These are phyloP conservation scores for Aporophyla nigra DNA, from an alignment of 2,888 invertebrate species.

Conservation along the genomic window DNA sequence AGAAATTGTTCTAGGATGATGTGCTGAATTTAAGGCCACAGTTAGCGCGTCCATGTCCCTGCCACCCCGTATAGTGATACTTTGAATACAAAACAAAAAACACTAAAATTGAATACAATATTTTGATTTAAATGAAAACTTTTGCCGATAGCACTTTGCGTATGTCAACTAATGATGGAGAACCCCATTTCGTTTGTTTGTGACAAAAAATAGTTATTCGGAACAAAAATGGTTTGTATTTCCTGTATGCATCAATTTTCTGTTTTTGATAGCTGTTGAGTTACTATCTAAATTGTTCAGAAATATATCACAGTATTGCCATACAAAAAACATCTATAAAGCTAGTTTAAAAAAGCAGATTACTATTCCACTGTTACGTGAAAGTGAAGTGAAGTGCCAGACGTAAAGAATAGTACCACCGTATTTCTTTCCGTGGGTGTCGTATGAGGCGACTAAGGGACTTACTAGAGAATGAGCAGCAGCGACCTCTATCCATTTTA, in stretches of 20 bases:
- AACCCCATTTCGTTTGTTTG: slow-evolving; percentile 15
- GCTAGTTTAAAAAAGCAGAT: not conserved
- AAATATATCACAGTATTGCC: slow-evolving; percentile 5
- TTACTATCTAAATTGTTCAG: slow-evolving; percentile 14
- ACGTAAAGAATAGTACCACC: too few relatives aligned
- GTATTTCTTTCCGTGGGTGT: too few relatives aligned
- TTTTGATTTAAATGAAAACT: not conserved
- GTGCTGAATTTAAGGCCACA: too few relatives aligned
- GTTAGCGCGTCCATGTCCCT: too few relatives aligned
- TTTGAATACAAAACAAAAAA: not conserved
- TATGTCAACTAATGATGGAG: slow-evolving; percentile 6
- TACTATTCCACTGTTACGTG: not conserved
- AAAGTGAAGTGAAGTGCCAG: too few relatives aligned
- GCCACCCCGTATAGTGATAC: too few relatives aligned
- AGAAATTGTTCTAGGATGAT: too few relatives aligned
- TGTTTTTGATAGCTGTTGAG: slow-evolving; percentile 6
- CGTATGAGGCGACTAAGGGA: too few relatives aligned
- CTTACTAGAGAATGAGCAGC: too few relatives aligned
- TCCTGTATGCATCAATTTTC: slow-evolving; percentile 21
- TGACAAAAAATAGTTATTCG: slow-evolving; percentile 1
- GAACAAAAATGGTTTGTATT: not conserved
- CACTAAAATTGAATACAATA: slow-evolving; percentile 1
- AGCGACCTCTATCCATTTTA: too few relatives aligned
- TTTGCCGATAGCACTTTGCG: not conserved
- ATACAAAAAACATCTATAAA: not conserved